Conservation (phyloP, 2,888 invertebrate species). For the Tillus elongatus region DNA sequence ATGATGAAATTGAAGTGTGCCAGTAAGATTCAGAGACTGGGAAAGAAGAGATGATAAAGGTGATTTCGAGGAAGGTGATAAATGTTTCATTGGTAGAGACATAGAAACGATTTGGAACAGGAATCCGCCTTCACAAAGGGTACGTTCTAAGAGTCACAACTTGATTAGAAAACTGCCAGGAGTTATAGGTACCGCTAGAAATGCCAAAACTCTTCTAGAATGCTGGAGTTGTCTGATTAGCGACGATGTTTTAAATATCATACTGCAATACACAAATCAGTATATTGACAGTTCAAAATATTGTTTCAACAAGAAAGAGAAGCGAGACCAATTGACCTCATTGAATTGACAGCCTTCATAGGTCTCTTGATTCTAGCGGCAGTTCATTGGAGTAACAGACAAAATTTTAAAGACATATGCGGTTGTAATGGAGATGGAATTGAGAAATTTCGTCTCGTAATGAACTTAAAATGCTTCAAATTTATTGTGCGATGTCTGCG, state of each 20-base stretch:
- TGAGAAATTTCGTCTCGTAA: too few species aligned
- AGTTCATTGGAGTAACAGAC: slow-evolving; percentile 12
- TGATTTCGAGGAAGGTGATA: too few species aligned
- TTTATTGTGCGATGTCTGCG: slow-evolving; percentile 11
- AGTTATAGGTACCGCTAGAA: neutral
- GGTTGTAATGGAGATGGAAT: neutral
- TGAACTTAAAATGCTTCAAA: slow-evolving; percentile 10
- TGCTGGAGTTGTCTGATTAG: too few species aligned
- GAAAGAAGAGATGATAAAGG: neutral
- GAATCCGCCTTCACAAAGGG: neutral
- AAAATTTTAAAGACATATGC: slow-evolving; percentile 5
- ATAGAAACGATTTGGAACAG: too few species aligned
- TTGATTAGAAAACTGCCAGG: neutral
- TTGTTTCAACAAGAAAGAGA: slow-evolving; percentile 18
- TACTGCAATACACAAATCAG: too few species aligned
- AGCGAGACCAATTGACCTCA: slow-evolving; percentile 19
- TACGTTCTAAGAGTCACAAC: neutral
- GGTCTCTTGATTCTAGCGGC: slow-evolving; percentile 25
- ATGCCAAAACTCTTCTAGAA: slow-evolving; percentile 5
- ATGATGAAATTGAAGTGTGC: neutral
- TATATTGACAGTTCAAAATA: slow-evolving; percentile 15
- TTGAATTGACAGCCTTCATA: slow-evolving; percentile 25
- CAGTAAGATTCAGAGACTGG: neutral
- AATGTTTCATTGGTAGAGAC: too few species aligned
- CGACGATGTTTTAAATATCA: too few species aligned